Conservation (phyloP, 2,113 vertebrate species). For the Pogonocichla stellata region DNA sequence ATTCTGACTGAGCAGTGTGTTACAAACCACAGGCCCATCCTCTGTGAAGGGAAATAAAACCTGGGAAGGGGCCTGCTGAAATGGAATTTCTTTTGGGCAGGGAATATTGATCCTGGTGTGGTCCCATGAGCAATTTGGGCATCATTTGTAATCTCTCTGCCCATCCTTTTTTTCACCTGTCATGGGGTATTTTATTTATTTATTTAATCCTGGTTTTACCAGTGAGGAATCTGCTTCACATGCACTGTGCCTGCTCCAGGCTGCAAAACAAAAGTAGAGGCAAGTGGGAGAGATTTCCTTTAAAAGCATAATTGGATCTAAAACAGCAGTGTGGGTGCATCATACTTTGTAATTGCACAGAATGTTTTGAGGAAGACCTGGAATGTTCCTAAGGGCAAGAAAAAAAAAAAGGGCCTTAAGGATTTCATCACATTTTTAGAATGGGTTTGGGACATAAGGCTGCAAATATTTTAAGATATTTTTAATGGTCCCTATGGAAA, state of each 20-base stretch:
- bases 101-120: background rate
- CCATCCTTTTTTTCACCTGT: background rate
- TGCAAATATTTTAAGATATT: background rate
- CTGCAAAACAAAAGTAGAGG: background rate
- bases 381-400: background rate
- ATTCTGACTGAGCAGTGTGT: background rate
- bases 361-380: background rate
- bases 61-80: background rate
- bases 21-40: background rate
- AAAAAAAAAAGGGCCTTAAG: background rate
- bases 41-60: background rate
- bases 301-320: background rate
- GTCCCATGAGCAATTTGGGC: background rate
- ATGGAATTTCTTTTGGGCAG: background rate
- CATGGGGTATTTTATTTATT: background rate
- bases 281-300: background rate
- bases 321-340: background rate
- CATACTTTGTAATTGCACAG: background rate
- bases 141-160: background rate
- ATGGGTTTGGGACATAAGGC: background rate
- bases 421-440: background rate
- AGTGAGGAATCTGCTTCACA: accelerated
- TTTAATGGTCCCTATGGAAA: background rate
- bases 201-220: background rate
- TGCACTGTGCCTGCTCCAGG: accelerated